phyloP scores from a whole-genome alignment of 2,888 invertebrate species.

The Pomacea canaliculata region DNA sequence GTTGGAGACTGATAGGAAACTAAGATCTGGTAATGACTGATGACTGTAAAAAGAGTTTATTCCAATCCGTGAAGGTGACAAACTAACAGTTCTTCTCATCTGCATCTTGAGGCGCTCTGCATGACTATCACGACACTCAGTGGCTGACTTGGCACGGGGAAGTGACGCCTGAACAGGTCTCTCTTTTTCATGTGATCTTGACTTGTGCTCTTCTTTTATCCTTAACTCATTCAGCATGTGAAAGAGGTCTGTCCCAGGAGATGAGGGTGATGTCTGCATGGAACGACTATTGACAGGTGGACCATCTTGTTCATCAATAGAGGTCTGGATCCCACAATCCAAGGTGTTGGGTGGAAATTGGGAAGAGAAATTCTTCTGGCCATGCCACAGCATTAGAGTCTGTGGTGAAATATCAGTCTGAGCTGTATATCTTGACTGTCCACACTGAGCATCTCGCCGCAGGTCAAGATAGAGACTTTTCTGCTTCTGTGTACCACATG shows the following conservation, averaged over 20 bases:
- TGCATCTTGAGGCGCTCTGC: slow-evolving; percentile 20
- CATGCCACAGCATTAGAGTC: slow-evolving; percentile 59
- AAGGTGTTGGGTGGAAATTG: slow-evolving; percentile 62
- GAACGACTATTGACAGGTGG: slow-evolving; percentile 30
- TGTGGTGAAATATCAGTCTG: slow-evolving; percentile 54
- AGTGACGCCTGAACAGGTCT: background rate
- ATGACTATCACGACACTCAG: slow-evolving; percentile 17
- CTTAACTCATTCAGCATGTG: slow-evolving; percentile 33
- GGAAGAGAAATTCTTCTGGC: slow-evolving; percentile 59
- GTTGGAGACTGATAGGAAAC: slow-evolving; percentile 40
- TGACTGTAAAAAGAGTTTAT: slow-evolving; percentile 50
- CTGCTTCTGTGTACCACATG: slow-evolving; percentile 2
- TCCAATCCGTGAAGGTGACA: slow-evolving; percentile 47
- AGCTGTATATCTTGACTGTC: slow-evolving; percentile 17
- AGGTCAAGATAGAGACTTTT: slow-evolving; percentile 15
- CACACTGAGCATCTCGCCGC: slow-evolving; percentile 11
- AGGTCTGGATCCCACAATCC: slow-evolving; percentile 60
- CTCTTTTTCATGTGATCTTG: slow-evolving; percentile 7
- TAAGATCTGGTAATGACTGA: slow-evolving; percentile 58
- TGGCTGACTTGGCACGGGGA: slow-evolving; percentile 22
- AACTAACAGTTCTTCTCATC: slow-evolving; percentile 30
- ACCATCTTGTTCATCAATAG: slow-evolving; percentile 31
- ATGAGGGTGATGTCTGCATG: slow-evolving; percentile 41
- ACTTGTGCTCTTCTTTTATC: slow-evolving; percentile 7
- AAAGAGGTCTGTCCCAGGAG: slow-evolving; percentile 34